These are phyloP conservation scores for Drosophila trapezifrons DNA, from an alignment of 1,140 invertebrate genomes.

Conservation along the genomic window DNA sequence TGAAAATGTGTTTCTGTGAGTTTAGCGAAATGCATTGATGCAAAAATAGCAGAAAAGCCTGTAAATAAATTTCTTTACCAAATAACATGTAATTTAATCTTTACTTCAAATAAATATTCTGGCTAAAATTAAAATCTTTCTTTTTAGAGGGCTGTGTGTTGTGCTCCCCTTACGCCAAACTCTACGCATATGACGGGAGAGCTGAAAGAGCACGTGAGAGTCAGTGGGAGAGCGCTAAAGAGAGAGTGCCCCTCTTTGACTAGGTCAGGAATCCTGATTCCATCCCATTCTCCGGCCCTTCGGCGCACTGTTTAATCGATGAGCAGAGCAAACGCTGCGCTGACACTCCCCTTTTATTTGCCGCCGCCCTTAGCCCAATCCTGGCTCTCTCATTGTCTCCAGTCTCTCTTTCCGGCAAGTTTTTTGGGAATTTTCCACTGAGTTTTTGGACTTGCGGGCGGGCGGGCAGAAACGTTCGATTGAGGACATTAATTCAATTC, in stretches of 20 bases:
- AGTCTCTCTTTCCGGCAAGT: slow-evolving; percentile 4
- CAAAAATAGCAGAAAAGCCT: no score
- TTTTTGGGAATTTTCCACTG: slow-evolving; percentile 75
- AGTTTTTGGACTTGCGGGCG: slow-evolving; percentile 12
- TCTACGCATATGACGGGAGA: slow-evolving; percentile 2
- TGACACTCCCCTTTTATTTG: not conserved
- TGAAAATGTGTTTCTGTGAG: no score
- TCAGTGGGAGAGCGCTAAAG: slow-evolving; percentile 16
- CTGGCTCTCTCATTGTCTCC: not conserved
- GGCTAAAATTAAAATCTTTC: not conserved
- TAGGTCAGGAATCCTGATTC: slow-evolving; percentile 62
- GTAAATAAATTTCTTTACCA: no score
- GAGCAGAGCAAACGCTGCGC: slow-evolving; percentile 31
- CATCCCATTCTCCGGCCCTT: slow-evolving; percentile 1
- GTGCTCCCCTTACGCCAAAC: not conserved
- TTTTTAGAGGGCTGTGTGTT: not conserved
- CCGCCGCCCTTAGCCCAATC: not conserved
- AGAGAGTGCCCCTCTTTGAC: slow-evolving; percentile 47
- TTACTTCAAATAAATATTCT: no score
- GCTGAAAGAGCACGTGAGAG: slow-evolving; percentile 17
- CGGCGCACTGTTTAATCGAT: slow-evolving; percentile 71
- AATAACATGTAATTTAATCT: no score
- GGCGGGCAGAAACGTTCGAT: slow-evolving; percentile 7
- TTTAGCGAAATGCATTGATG: no score
- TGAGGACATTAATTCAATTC: slow-evolving; percentile 18